A percentile compares a stretch with the other conserved stretches of the same genome.
phyloP scores from a whole-genome alignment of 92 coral and sea anemone species.

The Plumapathes pennacea region DNA sequence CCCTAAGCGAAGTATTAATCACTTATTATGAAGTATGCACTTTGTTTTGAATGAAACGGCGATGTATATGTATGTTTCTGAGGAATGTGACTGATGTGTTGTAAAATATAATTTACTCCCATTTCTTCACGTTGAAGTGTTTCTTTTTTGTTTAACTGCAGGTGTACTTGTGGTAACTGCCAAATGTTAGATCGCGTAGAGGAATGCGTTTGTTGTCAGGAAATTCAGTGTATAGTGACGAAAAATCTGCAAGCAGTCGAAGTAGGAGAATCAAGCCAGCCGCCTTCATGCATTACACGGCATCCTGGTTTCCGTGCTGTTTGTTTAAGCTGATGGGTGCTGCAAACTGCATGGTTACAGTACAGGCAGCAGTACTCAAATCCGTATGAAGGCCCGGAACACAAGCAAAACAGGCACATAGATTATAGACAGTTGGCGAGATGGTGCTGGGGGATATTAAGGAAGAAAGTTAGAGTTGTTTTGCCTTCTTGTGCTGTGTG shows the following conservation, averaged over 20 bases:
- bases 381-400: constrained; percentile 42
- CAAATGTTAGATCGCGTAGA: constrained; percentile 1
- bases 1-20: too few relatives aligned
- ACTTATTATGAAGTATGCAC: too few relatives aligned
- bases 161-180: constrained; percentile 8
- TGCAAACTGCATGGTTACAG: constrained; percentile 52
- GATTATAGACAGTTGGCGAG: constrained; percentile 33
- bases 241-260: constrained; percentile 3
- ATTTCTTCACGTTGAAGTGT: too few relatives aligned
- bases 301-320: constrained; percentile 46
- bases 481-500: constrained; percentile 57
- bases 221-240: not conserved
- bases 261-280: not conserved
- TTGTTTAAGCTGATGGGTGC: constrained; percentile 42
- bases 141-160: not conserved
- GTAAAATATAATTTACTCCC: too few relatives aligned
- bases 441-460: constrained; percentile 49
- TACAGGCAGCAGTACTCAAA: constrained; percentile 36
- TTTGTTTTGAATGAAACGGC: too few relatives aligned
- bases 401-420: constrained; percentile 20
- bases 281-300: constrained; percentile 32
- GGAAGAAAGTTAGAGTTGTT: constrained; percentile 42
- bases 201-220: constrained; percentile 3
- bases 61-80: too few relatives aligned
- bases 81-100: too few relatives aligned